Base-by-base conservation (phyloP, 2,797 vertebrate genomes). In the Pangasius mekongensis region DNA sequence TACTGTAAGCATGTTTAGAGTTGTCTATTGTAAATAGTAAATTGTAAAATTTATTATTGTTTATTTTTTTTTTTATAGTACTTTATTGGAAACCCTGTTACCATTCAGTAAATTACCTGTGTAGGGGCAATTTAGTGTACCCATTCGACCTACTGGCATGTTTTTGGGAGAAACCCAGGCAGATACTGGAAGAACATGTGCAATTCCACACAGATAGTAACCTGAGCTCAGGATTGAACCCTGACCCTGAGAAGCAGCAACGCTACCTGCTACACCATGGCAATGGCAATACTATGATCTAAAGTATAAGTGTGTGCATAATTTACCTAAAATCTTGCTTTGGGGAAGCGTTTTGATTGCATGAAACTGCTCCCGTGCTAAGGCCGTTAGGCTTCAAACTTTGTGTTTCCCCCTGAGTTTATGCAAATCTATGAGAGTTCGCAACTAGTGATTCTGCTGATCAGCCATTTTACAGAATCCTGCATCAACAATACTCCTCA, bases 341-440 rank as follows among this genome's bases (percentile, higher is more conserved):
- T 58, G 60, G 62, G 62, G 11, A 62, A 83, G 43, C 36, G 27
- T 82, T 82, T 87, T 56, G 76, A 80, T 9, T 69, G 24, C 10
- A 8, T 43, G 3, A 16, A 87, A 71, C 33, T 49, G 43, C 43
- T 54, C 27, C 49, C 2, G 4, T 56, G 30, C 74, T 77, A 54
- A 78, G 27, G 52, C 77, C 10, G 16, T 14, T 27, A 69, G 64
- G 66, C 56, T 73, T 87, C 39, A 83, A 74, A 71, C 14, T 60
- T 5, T 33, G n/a, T 62, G 5, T 47, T 74, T 62, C 67, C 67
- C 64, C 58, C 56, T 33, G 67, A 71, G 83, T 94, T 92, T 89
- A 93, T 93, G 92, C 90, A 93, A 91, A 93, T 93, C 14, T 27
- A 16, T 27, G 27, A 90, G 92, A 92, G 86, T 91, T 92, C 62